Evolutionary conservation across 2,888 invertebrate genomes (phyloP), one percentile per base, ranked within the genome.

Genomic region (Drosophila merina): DNA sequence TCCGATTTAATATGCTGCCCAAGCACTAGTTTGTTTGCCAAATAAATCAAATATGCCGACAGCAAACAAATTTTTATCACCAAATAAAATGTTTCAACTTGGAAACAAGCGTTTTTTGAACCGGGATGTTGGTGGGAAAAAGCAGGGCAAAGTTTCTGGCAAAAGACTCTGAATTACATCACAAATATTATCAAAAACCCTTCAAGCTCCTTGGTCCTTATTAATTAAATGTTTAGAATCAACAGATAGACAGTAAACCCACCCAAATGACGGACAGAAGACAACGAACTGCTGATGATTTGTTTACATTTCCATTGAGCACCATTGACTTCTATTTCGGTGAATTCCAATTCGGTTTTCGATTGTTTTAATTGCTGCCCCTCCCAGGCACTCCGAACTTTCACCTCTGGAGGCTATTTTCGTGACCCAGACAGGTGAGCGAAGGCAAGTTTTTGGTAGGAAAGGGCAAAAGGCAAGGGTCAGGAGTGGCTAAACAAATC

Each of bases 401-500:
- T 62, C 26, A 42, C 58, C 52, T 31, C 63, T 31, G 5, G 52
- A 6, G 47, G 63, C 64, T 38, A 52, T 52, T 52, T 64, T 63
- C 45, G 44, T 1, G 31, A 20, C 20, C 48, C n/a, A 20, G 28
- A 36, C 10, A 45, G 62, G 60, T 59, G 40, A 8, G 20, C 4
- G 30, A 5, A 7, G 36, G 1, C 14, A 12, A n/a, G 10, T 26
- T 10, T 4, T 14, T 40, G 40, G 14, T n/a, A 7, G 7, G 42
- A 42, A 20, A 38, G 38, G 14, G 49, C 62, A 20, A 36, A 36
- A 42, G 49, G n/a, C 47, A 33, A 63, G 64, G 63, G 64, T 63
- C 64, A 64, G 63, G 36, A 33, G 54, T 40, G 47, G 10, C 8
- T 64, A 64, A 64, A 64, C 64, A 64, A 64, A 64, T 64, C 63